phyloP scores from a whole-genome alignment of 2,888 invertebrate species.

The Conomelus anceps region DNA sequence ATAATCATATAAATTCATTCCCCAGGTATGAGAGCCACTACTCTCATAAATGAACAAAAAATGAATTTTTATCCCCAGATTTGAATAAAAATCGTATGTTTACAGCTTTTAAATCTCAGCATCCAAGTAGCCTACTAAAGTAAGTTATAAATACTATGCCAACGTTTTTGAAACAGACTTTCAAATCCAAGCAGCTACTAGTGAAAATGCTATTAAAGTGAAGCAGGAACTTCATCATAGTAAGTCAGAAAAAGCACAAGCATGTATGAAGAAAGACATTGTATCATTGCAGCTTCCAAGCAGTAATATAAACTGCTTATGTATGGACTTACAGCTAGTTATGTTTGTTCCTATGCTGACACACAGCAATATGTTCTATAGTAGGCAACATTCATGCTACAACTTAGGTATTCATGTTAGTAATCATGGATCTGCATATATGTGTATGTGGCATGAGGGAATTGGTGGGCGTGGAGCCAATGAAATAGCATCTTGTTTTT shows the following conservation, averaged over 20 bases:
- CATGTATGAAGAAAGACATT: conserved; percentile 23
- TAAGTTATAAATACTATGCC: no score
- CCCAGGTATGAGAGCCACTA: conserved; percentile 21
- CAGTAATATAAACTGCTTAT: conserved; percentile 32
- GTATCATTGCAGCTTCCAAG: conserved; percentile 19
- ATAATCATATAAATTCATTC: conserved; percentile 14
- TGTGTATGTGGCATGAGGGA: conserved; percentile 34
- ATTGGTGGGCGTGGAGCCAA: conserved; percentile 34
- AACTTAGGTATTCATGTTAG: conserved; percentile 33
- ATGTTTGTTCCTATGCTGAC: conserved; percentile 36
- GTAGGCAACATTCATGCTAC: conserved; percentile 34
- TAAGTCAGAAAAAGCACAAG: conserved; percentile 24
- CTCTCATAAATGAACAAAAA: conserved; percentile 14
- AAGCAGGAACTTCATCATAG: conserved; percentile 23
- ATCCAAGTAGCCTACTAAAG: no score
- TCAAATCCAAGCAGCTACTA: not conserved
- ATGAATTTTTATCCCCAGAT: conserved; percentile 19
- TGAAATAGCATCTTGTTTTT: conserved; percentile 31
- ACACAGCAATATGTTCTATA: conserved; percentile 37
- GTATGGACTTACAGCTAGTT: conserved; percentile 37
- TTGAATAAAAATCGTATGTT: conserved; percentile 18
- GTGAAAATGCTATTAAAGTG: not conserved
- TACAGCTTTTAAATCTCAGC: not conserved
- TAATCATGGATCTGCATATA: conserved; percentile 30
- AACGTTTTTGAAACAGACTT: conserved; percentile 11